Conservation (phyloP, 2,797 vertebrate species). For the Falco columbarius region DNA sequence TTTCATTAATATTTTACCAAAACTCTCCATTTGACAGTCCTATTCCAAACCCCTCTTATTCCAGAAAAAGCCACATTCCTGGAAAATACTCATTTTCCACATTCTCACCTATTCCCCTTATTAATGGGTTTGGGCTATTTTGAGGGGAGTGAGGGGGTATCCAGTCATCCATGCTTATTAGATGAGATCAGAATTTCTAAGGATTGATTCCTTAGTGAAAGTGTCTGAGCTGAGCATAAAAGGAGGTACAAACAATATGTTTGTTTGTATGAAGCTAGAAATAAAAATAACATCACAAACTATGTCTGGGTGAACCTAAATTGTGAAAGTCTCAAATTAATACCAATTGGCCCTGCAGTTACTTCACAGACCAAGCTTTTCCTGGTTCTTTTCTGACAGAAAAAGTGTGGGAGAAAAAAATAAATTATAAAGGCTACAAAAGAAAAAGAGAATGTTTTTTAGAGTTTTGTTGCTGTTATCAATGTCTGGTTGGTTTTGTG, state of each 20-base stretch:
- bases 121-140: neutral
- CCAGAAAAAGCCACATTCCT: neutral
- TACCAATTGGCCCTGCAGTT: neutral
- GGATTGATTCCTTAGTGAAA: neutral
- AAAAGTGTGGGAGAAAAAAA: neutral
- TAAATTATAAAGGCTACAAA: neutral
- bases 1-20: neutral
- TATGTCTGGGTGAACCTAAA: neutral
- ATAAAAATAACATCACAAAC: neutral
- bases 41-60: neutral
- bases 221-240: neutral
- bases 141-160: rapidly evolving
- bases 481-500: neutral
- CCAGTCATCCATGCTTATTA: neutral
- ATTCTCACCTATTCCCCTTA: neutral
- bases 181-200: neutral
- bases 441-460: neutral
- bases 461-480: too few relatives aligned
- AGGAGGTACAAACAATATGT: neutral
- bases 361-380: neutral
- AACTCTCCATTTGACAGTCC: neutral
- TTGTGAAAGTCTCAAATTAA: neutral
- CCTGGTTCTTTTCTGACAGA: neutral
- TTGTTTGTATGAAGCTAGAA: neutral
- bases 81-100: neutral